A percentile compares a stretch with the other conserved stretches of the same genome.
Conservation (phyloP, 2,888 invertebrate genomes). For the Mycalesis mineus region DNA sequence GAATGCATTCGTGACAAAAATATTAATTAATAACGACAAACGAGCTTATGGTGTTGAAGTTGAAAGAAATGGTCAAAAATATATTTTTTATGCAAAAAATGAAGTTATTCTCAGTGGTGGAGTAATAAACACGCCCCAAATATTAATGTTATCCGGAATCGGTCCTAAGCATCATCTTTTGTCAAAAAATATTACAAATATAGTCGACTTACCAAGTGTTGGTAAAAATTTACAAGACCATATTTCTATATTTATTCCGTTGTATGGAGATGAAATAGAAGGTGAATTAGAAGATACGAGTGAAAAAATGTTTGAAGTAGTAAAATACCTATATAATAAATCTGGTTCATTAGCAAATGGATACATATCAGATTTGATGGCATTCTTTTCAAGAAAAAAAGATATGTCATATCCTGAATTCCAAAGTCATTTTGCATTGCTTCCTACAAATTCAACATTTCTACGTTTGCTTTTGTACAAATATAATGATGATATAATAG, state of each 20-base stretch:
- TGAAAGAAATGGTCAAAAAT: slow-evolving; percentile 35
- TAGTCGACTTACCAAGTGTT: slow-evolving; percentile 58
- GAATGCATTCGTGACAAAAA: slow-evolving; percentile 63
- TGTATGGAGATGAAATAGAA: slow-evolving; percentile 46
- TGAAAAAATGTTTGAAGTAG: slow-evolving; percentile 45
- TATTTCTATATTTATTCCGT: slow-evolving; percentile 50
- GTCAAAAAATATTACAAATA: slow-evolving; percentile 48
- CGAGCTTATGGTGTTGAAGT: slow-evolving; percentile 58
- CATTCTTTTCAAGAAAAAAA: slow-evolving; percentile 43
- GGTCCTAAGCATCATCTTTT: slow-evolving; percentile 59
- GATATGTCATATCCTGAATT: slow-evolving; percentile 48
- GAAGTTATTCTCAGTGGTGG: slow-evolving; percentile 73
- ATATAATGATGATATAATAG: not conserved
- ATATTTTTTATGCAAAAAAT: slow-evolving; percentile 42
- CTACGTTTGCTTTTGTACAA: not conserved
- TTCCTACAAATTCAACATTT: slow-evolving; percentile 12
- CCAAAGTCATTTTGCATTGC: slow-evolving; percentile 40
- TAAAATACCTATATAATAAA: slow-evolving; percentile 69
- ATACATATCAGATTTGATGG: slow-evolving; percentile 73
- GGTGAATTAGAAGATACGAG: slow-evolving; percentile 32
- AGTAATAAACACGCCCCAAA: slow-evolving; percentile 66
- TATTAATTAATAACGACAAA: slow-evolving; percentile 50
- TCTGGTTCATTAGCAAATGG: slow-evolving; percentile 68
- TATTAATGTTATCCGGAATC: slow-evolving; percentile 73
- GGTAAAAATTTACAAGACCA: slow-evolving; percentile 78